These are phyloP conservation scores for Dendrocincla tyrannina DNA, from an alignment of 2,797 vertebrate species.

Conservation along the genomic window DNA sequence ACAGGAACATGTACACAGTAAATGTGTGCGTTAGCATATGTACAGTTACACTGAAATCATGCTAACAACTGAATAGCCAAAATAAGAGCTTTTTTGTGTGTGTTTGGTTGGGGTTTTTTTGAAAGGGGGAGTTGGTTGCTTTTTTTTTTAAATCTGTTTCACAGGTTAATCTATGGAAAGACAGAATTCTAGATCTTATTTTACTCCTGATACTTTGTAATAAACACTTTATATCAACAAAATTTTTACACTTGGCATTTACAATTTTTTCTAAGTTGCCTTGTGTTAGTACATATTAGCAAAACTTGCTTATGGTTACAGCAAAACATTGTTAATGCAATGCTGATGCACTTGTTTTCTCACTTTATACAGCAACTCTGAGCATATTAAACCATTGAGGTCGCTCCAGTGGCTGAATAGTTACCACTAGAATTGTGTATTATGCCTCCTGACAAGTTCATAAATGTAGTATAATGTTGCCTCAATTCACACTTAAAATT, in stretches of 20 bases:
- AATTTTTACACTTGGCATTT: neutral
- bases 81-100: neutral
- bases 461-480: neutral
- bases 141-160: neutral
- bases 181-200: neutral
- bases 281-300: neutral
- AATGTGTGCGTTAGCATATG: neutral
- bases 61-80: neutral
- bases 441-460: neutral
- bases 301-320: slow-evolving; percentile 5
- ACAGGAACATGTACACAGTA: neutral
- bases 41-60: neutral
- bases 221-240: neutral
- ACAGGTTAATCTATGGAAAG: neutral
- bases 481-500: neutral
- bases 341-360: slow-evolving; percentile 29
- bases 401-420: neutral
- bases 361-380: slow-evolving; percentile 34
- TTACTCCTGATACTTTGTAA: neutral
- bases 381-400: slow-evolving; percentile 36
- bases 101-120: neutral
- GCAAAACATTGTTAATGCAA: slow-evolving; percentile 22
- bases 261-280: neutral
- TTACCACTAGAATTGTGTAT: neutral
- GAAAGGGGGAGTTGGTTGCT: no score